phyloP scores from a whole-genome alignment of 2,113 vertebrate genomes.

The Tyrannus savana region DNA sequence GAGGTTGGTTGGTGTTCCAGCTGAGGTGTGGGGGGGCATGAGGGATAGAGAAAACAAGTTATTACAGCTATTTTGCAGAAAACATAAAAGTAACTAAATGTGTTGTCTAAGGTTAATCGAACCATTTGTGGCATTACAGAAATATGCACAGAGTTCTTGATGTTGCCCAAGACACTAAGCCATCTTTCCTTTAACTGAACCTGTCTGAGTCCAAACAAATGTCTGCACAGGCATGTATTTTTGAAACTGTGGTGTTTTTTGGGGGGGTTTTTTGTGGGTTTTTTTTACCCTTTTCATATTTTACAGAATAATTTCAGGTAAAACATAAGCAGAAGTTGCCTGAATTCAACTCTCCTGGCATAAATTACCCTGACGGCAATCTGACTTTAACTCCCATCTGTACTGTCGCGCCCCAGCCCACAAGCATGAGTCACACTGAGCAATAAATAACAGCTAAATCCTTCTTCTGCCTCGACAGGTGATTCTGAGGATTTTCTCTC shows the following conservation, averaged over 20 bases:
- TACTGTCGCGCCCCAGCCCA: background rate
- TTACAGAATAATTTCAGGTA: background rate
- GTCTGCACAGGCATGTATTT: background rate
- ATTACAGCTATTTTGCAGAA: background rate
- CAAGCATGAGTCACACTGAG: constrained; percentile 27
- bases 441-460: constrained; percentile 44
- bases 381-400: constrained; percentile 35
- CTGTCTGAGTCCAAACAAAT: background rate
- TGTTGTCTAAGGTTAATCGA: background rate
- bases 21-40: background rate
- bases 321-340: constrained; percentile 10
- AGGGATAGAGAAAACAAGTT: background rate
- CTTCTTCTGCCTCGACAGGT: background rate
- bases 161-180: background rate
- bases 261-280: too few species aligned
- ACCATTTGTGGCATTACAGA: background rate
- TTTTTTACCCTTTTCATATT: background rate
- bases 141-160: background rate
- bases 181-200: background rate
- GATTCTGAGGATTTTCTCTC: constrained; percentile 34
- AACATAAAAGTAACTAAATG: background rate
- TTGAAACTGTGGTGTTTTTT: background rate
- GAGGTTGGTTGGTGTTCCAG: background rate
- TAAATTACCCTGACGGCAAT: background rate
- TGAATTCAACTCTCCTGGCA: constrained; percentile 48